Conservation (phyloP, 2,113 vertebrate species). For the Vimba vimba region DNA sequence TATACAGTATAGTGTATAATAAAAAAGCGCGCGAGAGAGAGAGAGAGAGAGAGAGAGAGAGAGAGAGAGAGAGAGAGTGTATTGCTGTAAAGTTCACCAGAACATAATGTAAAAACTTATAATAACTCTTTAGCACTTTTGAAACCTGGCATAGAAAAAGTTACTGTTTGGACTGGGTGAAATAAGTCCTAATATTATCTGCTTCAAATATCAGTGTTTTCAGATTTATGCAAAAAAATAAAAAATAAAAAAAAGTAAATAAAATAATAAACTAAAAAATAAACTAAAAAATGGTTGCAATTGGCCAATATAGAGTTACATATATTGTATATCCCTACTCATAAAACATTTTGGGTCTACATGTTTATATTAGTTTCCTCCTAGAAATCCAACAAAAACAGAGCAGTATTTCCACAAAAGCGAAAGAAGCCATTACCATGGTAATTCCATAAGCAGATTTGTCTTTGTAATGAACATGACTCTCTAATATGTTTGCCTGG, state of each 20-base stretch:
- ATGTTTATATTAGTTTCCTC: not conserved
- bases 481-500: constrained; percentile 29
- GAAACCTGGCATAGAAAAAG: not conserved
- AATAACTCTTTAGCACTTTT: too few relatives aligned
- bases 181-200: not conserved
- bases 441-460: constrained; percentile 42
- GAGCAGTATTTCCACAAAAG: not conserved
- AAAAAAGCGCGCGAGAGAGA: too few relatives aligned
- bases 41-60: too few relatives aligned
- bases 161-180: not conserved
- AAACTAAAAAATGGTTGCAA: not conserved
- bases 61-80: too few relatives aligned
- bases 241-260: too few relatives aligned
- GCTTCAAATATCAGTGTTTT: not conserved
- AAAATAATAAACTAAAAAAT: too few relatives aligned
- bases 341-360: not conserved
- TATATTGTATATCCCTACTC: not conserved
- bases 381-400: not conserved
- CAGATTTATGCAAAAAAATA: not conserved
- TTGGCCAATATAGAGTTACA: not conserved
- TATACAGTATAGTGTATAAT: too few relatives aligned
- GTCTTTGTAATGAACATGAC: constrained; percentile 43
- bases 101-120: not conserved
- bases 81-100: not conserved
- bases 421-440: constrained; percentile 30